A percentile compares a stretch with the other conserved stretches of the same genome.
phyloP scores from a whole-genome alignment of 2,113 vertebrate species.

The Microtus pennsylvanicus region DNA sequence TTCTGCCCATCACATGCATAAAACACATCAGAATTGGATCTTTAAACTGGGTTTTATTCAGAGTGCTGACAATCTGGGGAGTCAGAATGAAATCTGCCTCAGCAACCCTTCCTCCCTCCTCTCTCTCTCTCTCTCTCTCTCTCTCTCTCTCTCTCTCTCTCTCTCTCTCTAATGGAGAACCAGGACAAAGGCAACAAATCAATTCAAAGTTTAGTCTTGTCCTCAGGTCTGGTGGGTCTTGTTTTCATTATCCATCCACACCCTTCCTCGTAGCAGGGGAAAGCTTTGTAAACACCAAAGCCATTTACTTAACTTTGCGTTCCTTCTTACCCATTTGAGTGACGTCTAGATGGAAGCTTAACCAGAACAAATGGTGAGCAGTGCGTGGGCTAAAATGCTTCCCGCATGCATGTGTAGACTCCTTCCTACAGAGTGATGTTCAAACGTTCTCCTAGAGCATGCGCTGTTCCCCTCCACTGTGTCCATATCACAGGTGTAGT shows the following conservation, averaged over 20 bases:
- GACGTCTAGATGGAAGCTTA: neutral
- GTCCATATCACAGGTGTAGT: neutral
- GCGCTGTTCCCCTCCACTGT: neutral
- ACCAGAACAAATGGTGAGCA: neutral
- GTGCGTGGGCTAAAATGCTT: neutral
- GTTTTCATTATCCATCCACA: neutral
- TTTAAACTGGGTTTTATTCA: neutral
- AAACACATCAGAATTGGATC: neutral
- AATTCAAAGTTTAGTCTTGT: neutral
- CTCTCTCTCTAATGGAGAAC: neutral
- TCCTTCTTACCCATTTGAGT: neutral
- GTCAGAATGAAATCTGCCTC: neutral
- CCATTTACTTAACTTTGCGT: neutral
- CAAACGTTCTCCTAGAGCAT: neutral
- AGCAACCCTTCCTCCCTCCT: no score
- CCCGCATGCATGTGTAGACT: neutral
- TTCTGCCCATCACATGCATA: neutral
- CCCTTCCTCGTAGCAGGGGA: neutral
- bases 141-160: no score
- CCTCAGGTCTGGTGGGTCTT: no score
- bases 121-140: no score
- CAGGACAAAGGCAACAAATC: neutral
- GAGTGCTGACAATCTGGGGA: neutral
- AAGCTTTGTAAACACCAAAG: neutral
- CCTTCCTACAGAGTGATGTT: neutral